A percentile compares a stretch with the other conserved stretches of the same genome.
Evolutionary conservation across 2,888 invertebrate genomes (phyloP).

Genomic region (Ligdia adustata): DNA sequence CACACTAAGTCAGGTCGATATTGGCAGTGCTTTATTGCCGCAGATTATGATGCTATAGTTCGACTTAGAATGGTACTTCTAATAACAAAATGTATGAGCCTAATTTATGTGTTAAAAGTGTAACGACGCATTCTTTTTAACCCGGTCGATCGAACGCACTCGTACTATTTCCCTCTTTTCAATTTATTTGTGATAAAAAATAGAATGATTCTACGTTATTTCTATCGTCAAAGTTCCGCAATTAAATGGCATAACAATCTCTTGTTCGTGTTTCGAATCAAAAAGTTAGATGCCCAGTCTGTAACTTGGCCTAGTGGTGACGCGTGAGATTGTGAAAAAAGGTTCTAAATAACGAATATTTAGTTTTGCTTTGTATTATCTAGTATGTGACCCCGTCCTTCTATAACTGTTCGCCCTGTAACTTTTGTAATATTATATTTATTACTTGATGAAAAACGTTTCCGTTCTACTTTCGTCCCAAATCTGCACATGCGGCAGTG

Average conservation of each 20-base stretch:
- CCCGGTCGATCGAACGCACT: background rate
- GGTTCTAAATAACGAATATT: too few relatives aligned
- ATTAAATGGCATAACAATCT: too few relatives aligned
- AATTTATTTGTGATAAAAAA: background rate
- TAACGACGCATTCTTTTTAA: too few relatives aligned
- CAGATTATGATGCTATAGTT: background rate
- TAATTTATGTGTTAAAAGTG: background rate
- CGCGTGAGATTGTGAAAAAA: too few relatives aligned
- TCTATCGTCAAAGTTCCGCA: too few relatives aligned
- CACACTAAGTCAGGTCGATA: constrained; percentile 1
- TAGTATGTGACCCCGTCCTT: too few relatives aligned
- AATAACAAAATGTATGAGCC: background rate
- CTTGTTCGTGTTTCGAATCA: too few relatives aligned
- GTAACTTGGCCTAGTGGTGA: too few relatives aligned
- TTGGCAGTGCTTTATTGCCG: background rate
- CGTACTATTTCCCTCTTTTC: too few relatives aligned
- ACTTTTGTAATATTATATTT: background rate
- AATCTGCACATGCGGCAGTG: constrained; percentile 31
- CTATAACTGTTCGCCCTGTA: too few relatives aligned
- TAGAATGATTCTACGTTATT: background rate
- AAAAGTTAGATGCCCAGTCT: too few relatives aligned
- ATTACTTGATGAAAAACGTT: background rate
- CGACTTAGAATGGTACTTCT: background rate
- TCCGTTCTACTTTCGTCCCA: background rate
- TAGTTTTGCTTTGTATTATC: too few relatives aligned